Base-by-base conservation (phyloP, 2,113 vertebrate species). In the Percina caprodes region DNA sequence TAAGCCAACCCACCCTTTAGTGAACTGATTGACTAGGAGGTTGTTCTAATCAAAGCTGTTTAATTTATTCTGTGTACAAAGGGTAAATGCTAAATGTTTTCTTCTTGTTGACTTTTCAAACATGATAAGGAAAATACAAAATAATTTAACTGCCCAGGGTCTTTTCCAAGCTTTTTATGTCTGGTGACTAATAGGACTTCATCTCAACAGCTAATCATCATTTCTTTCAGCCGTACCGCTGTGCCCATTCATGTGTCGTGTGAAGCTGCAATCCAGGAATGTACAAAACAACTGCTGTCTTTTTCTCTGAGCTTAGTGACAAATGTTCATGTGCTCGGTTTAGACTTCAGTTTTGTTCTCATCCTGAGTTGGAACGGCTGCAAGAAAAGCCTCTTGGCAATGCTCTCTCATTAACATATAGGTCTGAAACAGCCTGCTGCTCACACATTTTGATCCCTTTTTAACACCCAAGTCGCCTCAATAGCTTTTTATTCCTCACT, bases 361-460 rank as follows among this genome's bases (percentile, higher is more conserved):
- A 61, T 81, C 45, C 77, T 52, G 56, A 79, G 52, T 72, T 30
- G n/a, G 67, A 67, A 56, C 74, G 45, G 46, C 55, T 59, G 61
- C 69, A 46, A 39, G 18, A 39, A 11, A 79, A 77, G 54, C 82
- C 42, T 75, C 56, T 85, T 92, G 90, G 89, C 90, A 84, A 69
- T 12, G 59, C 33, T 56, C n/a, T 65, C 86, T 88, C 77, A 93
- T 93, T 92, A 89, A 79, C 88, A 89, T 85, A 66, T 42, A 83
- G 71, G 18, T 83, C 85, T 88, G 48, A 86, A 89, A 80, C 74
- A 49, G 87, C 69, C 67, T 63, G 80, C 77, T 72, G 60, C 85
- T 90, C 70, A 51, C 86, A 60, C 62, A 69, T 88, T 42, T 87
- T 90, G 87, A 90, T 91, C 84, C 51, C 82, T 79, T 92, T 88